Percentiles rank a stretch among this genome's conserved stretches.
Evolutionary conservation across 2,113 vertebrate genomes (phyloP).

Genomic region (Aspiorhynchus laticeps): DNA sequence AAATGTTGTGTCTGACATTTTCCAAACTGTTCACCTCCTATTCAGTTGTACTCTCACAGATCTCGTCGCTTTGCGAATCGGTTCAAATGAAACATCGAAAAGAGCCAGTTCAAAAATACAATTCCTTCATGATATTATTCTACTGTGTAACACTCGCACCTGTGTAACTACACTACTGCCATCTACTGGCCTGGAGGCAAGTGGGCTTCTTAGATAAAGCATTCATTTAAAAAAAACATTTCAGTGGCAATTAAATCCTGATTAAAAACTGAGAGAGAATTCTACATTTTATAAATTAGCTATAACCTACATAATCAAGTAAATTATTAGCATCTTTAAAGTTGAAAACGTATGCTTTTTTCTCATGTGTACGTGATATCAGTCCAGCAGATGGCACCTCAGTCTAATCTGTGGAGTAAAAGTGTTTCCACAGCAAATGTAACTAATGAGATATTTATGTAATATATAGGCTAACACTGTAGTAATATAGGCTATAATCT

Average conservation of each 20-base stretch:
- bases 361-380: not conserved
- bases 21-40: not conserved
- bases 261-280: not conserved
- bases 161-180: not conserved
- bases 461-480: not conserved
- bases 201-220: not conserved
- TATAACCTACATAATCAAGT: not conserved
- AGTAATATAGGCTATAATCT: not conserved
- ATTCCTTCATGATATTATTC: not conserved
- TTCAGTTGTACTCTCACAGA: not conserved
- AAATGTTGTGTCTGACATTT: not conserved
- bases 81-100: not conserved
- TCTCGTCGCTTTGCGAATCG: not conserved
- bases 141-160: not conserved
- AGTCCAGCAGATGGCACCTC: conserved; percentile 37
- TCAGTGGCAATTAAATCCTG: not conserved
- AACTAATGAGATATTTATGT: not conserved
- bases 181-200: not conserved
- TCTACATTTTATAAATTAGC: not conserved
- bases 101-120: not conserved
- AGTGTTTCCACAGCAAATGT: not conserved
- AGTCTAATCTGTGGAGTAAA: not conserved
- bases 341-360: not conserved
- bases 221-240: not conserved
- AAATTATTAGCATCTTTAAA: not conserved